These are phyloP conservation scores for Hiodon alosoides DNA, from an alignment of 2,113 vertebrate genomes.

Conservation along the genomic window DNA sequence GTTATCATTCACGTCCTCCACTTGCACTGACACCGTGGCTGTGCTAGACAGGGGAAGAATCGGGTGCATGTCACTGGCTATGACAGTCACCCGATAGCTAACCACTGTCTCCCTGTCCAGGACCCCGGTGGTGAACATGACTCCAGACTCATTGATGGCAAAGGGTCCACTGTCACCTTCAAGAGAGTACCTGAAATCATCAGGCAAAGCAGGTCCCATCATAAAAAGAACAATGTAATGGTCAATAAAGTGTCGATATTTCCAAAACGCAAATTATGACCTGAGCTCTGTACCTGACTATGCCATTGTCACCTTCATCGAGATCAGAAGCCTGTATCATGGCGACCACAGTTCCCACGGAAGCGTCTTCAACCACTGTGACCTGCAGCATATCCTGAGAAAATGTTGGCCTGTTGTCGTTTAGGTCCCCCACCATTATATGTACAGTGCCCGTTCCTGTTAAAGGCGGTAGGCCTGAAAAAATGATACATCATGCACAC, in stretches of 20 bases:
- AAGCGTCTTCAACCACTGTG: constrained; percentile 56
- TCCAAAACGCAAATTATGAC: no score
- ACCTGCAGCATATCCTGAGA: constrained; percentile 43
- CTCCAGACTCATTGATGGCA: constrained; percentile 57
- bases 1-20: constrained; percentile 63
- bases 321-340: constrained; percentile 53
- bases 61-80: constrained; percentile 48
- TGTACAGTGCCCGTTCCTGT: constrained; percentile 56
- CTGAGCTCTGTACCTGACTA: constrained; percentile 50
- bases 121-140: constrained; percentile 48
- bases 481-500: background rate
- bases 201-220: background rate
- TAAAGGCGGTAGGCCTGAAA: constrained; percentile 53
- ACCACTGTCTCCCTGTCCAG: constrained; percentile 58
- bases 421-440: constrained; percentile 62
- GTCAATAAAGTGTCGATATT: no score
- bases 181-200: constrained; percentile 52
- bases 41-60: constrained; percentile 52
- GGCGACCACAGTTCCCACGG: constrained; percentile 51
- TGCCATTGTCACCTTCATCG: constrained; percentile 53
- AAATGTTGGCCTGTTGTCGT: constrained; percentile 62
- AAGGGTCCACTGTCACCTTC: constrained; percentile 47
- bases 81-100: constrained; percentile 53
- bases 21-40: constrained; percentile 49
- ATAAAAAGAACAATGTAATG: background rate